A percentile compares a stretch with the other conserved stretches of the same genome.
Evolutionary conservation across 1,140 invertebrate species (phyloP).

Genomic region (Branchinecta lynchi): DNA sequence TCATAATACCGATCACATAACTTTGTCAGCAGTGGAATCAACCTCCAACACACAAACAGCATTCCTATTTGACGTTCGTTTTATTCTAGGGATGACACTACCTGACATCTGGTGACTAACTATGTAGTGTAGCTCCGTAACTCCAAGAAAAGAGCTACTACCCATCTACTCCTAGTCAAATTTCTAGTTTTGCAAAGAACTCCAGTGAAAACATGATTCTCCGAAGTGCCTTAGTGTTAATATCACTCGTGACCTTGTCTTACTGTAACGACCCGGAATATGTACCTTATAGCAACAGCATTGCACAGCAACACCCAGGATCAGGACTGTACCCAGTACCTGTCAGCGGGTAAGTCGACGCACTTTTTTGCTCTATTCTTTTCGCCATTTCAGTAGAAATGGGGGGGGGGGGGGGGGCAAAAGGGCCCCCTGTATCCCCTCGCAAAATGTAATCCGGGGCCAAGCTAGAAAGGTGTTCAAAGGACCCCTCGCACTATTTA

Average conservation of each 20-base stretch:
- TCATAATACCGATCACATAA: too few species aligned
- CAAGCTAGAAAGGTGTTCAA: not conserved
- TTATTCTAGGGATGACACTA: too few species aligned
- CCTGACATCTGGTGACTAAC: too few species aligned
- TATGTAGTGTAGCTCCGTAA: too few species aligned
- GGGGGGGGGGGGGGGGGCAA: not conserved
- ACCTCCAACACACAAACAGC: too few species aligned
- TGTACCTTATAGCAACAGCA: conserved; percentile 3
- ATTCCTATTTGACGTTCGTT: too few species aligned
- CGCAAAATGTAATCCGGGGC: not conserved
- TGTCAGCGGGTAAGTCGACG: not conserved
- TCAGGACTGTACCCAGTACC: not conserved
- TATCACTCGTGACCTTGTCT: not conserved
- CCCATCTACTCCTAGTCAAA: conserved; percentile 16
- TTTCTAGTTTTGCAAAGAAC: conserved; percentile 11
- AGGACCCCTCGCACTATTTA: not conserved
- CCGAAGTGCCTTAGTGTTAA: not conserved
- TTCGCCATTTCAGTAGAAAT: not conserved
- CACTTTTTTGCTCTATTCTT: not conserved
- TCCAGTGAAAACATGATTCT: conserved; percentile 6
- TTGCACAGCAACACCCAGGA: not conserved
- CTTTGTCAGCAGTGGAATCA: too few species aligned
- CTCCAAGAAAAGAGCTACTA: too few species aligned
- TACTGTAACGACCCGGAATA: not conserved
- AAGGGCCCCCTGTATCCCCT: not conserved